phyloP scores from a whole-genome alignment of 2,113 vertebrate genomes.

The Aldabrachelys gigantea region DNA sequence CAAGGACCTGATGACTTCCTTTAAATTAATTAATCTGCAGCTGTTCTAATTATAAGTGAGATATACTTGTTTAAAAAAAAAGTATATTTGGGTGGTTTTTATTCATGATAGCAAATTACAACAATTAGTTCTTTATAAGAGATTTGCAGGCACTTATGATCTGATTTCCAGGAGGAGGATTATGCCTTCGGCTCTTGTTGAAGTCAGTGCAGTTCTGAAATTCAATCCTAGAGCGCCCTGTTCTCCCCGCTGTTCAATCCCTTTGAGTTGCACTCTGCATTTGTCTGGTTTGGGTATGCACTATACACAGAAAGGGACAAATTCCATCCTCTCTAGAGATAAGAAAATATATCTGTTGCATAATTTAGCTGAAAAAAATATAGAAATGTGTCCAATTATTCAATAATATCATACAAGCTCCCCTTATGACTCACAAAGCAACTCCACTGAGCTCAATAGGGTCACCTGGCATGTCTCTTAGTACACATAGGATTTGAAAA shows the following conservation, averaged over 20 bases:
- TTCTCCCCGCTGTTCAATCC: rapidly evolving
- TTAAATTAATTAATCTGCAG: not conserved
- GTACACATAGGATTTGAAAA: not conserved
- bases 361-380: not conserved
- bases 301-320: not conserved
- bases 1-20: not conserved
- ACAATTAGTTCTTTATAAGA: not conserved
- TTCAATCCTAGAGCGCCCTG: not conserved
- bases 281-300: not conserved
- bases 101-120: not conserved
- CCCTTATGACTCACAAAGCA: not conserved
- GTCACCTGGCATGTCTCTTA: rapidly evolving
- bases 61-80: not conserved
- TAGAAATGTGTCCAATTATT: not conserved
- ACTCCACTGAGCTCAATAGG: not conserved
- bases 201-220: not conserved
- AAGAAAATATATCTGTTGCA: not conserved
- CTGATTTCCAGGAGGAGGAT: not conserved
- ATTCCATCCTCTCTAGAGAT: not conserved
- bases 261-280: not conserved
- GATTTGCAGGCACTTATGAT: not conserved
- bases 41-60: not conserved
- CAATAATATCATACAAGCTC: not conserved
- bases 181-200: not conserved
- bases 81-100: not conserved